Evolutionary conservation across 2,113 vertebrate genomes (phyloP).

Genomic region (Gobius niger): DNA sequence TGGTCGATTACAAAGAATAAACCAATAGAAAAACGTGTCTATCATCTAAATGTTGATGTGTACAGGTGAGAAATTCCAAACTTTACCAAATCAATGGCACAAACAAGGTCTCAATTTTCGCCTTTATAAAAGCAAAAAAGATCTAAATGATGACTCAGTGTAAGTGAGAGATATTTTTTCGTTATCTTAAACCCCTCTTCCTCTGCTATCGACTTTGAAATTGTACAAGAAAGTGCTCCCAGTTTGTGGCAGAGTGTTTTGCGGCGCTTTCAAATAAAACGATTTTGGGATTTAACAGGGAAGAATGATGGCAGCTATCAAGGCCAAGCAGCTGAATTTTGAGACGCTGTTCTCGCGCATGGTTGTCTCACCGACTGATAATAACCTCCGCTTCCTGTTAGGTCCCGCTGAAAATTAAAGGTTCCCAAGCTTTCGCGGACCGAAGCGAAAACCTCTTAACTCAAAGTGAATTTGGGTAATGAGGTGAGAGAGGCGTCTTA

Average conservation of each 20-base stretch:
- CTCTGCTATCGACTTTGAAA: neutral
- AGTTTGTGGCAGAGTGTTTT: too few relatives aligned
- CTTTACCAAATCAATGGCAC: too few relatives aligned
- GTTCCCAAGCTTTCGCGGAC: slow-evolving; percentile 24
- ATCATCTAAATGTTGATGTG: too few relatives aligned
- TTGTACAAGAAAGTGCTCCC: slow-evolving; percentile 20
- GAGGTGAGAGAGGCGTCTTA: slow-evolving; percentile 37
- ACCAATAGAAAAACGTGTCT: too few relatives aligned
- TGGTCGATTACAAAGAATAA: too few relatives aligned
- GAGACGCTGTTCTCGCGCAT: neutral
- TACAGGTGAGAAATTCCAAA: too few relatives aligned
- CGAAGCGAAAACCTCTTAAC: slow-evolving; percentile 35
- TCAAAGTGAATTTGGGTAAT: slow-evolving; percentile 58
- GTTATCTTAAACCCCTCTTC: too few relatives aligned
- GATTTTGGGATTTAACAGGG: slow-evolving; percentile 18
- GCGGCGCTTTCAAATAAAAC: slow-evolving; percentile 15
- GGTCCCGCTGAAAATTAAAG: neutral
- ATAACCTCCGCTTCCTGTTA: slow-evolving; percentile 10
- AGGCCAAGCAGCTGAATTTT: neutral
- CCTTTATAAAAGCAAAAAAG: too few relatives aligned
- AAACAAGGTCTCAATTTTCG: too few relatives aligned
- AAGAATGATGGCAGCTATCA: neutral
- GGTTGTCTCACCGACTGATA: slow-evolving; percentile 9
- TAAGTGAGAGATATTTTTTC: too few relatives aligned
- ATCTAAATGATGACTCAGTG: neutral